Evolutionary conservation across 2,113 vertebrate species (phyloP), one percentile per base, ranked within the genome.

Genomic region (Podarcis cretensis): DNA sequence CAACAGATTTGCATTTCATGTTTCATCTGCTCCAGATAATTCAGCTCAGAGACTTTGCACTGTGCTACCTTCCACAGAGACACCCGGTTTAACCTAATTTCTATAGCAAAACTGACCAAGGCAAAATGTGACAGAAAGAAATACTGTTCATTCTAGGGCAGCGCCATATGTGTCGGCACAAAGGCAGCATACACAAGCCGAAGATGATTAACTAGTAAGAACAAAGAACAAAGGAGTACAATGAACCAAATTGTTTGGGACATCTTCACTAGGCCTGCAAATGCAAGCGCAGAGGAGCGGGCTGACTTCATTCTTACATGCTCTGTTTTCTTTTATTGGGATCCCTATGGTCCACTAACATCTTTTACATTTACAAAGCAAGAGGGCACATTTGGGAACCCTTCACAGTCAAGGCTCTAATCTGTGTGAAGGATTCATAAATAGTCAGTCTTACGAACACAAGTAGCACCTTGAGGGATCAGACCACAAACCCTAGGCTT

Each of bases 1-100:
- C 80, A 83, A 91, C 35, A 57, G 89, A 81, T 85, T 85, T 74
- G 14, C 86, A 20, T 83, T 73, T 79, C 0, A 4, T 92, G 81
- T 82, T 81, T 40, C 86, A 91, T 87, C 78, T 90, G 35, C 66
- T 88, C 80, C 59, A 2, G 1, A 4, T 32, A 79, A 6, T 35
- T 84, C 71, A 73, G 66, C 27, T 83, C 68, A 73, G 77, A 85
- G 16, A 18, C 10, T 59, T 3, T 92, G 57, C 74, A 89, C 57
- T 77, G 69, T 74, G 77, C 85, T 91, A 77, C 84, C 13, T 87
- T 65, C 0, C 87, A 87, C 87, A 5, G 7, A 89, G 27, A 81
- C 57, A 85, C 40, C 59, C 74, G 21, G n/a, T 91, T 85, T 90
- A 93, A 95, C 86, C 84, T 92, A 35, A 89, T 93, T 90, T 73